These are phyloP conservation scores for Phocides pigmalion DNA, from an alignment of 1,140 invertebrate species.

Conservation along the genomic window DNA sequence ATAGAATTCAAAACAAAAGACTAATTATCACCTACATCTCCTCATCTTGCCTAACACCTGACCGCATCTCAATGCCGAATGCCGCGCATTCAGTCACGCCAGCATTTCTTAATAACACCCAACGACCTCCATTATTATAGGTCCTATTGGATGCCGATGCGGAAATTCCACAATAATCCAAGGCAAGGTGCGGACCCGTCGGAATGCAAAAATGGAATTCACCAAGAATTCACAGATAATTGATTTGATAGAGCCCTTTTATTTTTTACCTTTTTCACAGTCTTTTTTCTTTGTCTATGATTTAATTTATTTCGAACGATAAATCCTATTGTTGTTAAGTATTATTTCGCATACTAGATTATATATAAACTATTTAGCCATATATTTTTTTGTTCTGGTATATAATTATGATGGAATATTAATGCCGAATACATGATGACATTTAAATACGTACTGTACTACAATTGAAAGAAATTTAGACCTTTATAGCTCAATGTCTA, in stretches of 20 bases:
- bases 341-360: too few species aligned
- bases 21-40: background rate
- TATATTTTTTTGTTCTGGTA: too few species aligned
- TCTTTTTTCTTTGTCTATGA: background rate
- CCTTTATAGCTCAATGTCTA: too few species aligned
- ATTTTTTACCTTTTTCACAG: background rate
- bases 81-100: slow-evolving; percentile 38
- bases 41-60: slow-evolving; percentile 27
- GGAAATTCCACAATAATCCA: slow-evolving; percentile 29
- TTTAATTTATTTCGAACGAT: background rate
- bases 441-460: too few species aligned
- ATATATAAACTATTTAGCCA: background rate
- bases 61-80: slow-evolving; percentile 38
- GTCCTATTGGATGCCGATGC: slow-evolving; percentile 24
- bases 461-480: too few species aligned
- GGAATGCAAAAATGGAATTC: slow-evolving; percentile 34
- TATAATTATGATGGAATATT: too few species aligned
- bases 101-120: slow-evolving; percentile 39
- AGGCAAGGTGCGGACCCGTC: slow-evolving; percentile 8
- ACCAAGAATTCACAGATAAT: slow-evolving; percentile 23
- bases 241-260: slow-evolving; percentile 13
- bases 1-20: slow-evolving; percentile 12
- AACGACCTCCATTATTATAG: slow-evolving; percentile 20
- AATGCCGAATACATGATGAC: too few species aligned
- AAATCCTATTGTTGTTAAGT: too few species aligned